Percentiles rank a stretch among this genome's conserved stretches.
These are phyloP conservation scores for Stichodactyla mertensii DNA, from an alignment of 64 coral and sea anemone species.

Conservation along the genomic window DNA sequence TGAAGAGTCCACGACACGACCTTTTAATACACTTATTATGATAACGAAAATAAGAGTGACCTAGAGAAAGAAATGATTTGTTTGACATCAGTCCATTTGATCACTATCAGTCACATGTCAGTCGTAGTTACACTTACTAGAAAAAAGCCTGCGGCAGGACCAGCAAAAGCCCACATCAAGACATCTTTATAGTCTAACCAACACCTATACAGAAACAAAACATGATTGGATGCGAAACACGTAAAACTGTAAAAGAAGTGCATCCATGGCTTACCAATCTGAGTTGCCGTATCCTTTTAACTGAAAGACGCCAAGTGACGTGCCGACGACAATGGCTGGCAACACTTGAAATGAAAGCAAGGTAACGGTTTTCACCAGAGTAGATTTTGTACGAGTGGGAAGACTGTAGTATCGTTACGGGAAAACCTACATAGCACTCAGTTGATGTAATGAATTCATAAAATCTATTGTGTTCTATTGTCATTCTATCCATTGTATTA, in stretches of 20 bases:
- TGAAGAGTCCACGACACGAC: conserved; percentile 22
- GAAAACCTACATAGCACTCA: no score
- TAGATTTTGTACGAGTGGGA: not conserved
- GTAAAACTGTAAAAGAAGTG: not conserved
- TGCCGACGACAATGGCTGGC: conserved; percentile 60
- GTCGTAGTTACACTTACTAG: conserved; percentile 40
- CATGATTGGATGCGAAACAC: not conserved
- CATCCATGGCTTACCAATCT: conserved; percentile 52
- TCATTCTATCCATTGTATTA: no score
- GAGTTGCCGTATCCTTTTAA: conserved; percentile 65
- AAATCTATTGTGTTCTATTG: no score
- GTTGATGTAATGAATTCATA: no score
- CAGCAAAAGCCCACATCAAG: conserved; percentile 72
- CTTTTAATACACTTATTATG: conserved; percentile 19
- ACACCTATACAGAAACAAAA: conserved; percentile 46
- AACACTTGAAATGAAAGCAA: conserved; percentile 37
- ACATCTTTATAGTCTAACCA: conserved; percentile 74
- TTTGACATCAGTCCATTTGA: not conserved
- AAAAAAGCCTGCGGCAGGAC: conserved; percentile 54
- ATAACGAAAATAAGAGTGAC: conserved; percentile 38
- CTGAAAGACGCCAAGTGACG: conserved; percentile 62
- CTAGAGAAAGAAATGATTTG: not conserved
- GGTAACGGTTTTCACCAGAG: not conserved
- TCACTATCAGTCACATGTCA: not conserved
- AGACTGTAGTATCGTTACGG: not conserved